These are phyloP conservation scores for Aegotheles bennettii DNA, from an alignment of 2,113 vertebrate species.

Conservation along the genomic window DNA sequence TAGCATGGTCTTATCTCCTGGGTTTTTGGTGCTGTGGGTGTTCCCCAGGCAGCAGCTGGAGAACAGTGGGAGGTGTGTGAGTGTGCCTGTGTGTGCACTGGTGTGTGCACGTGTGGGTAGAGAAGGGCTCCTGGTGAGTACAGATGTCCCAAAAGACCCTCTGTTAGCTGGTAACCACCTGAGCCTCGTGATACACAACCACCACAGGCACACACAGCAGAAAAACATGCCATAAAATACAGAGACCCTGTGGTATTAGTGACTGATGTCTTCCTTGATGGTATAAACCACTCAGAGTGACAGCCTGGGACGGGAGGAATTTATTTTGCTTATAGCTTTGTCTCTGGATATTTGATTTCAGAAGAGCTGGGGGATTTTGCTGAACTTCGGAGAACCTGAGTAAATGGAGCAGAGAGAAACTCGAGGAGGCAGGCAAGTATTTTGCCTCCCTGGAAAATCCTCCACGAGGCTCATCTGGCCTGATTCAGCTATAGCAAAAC, in stretches of 20 bases:
- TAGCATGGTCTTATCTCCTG: not conserved
- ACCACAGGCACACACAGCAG: rapidly evolving
- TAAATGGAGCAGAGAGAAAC: not conserved
- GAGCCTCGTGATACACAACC: not conserved
- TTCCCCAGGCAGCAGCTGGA: not conserved
- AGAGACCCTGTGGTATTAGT: not conserved
- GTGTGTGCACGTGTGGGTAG: not conserved
- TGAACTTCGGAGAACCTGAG: not conserved
- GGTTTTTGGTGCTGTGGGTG: rapidly evolving
- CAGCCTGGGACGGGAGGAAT: not conserved
- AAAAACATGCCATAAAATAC: not conserved
- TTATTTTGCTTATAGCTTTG: not conserved
- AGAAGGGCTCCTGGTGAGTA: not conserved
- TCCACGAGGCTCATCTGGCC: not conserved
- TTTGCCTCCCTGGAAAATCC: not conserved
- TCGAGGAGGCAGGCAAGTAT: not conserved
- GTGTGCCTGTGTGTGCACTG: too few relatives aligned
- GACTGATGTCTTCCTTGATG: not conserved
- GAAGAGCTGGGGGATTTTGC: not conserved
- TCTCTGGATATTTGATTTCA: not conserved
- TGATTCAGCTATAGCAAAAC: not conserved
- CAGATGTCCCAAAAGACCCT: not conserved
- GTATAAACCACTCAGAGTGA: not conserved
- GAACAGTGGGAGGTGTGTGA: not conserved
- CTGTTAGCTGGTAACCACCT: not conserved